phyloP scores from a whole-genome alignment of 2,113 vertebrate genomes.

The Abramis brama region DNA sequence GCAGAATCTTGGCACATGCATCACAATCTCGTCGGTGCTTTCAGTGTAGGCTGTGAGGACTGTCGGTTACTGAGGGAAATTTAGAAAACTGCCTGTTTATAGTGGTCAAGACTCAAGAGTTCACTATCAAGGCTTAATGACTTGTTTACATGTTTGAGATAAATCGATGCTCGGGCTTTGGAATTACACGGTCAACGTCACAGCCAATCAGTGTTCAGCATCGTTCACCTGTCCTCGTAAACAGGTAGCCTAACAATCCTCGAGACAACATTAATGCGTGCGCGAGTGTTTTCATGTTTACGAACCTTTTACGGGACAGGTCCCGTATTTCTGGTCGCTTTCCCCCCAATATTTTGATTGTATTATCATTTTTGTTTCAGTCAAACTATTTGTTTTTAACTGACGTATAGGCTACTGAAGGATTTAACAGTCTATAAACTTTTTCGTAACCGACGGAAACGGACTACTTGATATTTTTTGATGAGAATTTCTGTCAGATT shows the following conservation, averaged over 20 bases:
- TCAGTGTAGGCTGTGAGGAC: neutral
- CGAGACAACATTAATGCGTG: neutral
- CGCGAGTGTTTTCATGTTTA: constrained; percentile 7
- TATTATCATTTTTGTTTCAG: neutral
- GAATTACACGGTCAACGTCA: neutral
- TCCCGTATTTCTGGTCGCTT: neutral
- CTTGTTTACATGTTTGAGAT: constrained; percentile 32
- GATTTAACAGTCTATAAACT: neutral
- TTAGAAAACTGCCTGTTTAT: neutral
- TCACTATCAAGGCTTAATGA: neutral
- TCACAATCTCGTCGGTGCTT: neutral
- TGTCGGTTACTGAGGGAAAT: neutral
- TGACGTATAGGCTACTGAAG: neutral
- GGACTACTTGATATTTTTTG: neutral
- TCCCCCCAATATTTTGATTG: neutral
- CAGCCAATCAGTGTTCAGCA: constrained; percentile 43
- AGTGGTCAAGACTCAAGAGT: neutral
- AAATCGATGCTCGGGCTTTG: constrained; percentile 25
- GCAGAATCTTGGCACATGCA: neutral
- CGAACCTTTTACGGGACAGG: neutral
- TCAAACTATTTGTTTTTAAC: neutral
- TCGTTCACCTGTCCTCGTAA: constrained; percentile 21
- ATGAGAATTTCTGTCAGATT: neutral
- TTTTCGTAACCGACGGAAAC: neutral
- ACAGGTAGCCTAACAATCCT: constrained; percentile 23